These are phyloP conservation scores for Lochmaea crataegi DNA, from an alignment of 2,888 invertebrate genomes.

Conservation along the genomic window DNA sequence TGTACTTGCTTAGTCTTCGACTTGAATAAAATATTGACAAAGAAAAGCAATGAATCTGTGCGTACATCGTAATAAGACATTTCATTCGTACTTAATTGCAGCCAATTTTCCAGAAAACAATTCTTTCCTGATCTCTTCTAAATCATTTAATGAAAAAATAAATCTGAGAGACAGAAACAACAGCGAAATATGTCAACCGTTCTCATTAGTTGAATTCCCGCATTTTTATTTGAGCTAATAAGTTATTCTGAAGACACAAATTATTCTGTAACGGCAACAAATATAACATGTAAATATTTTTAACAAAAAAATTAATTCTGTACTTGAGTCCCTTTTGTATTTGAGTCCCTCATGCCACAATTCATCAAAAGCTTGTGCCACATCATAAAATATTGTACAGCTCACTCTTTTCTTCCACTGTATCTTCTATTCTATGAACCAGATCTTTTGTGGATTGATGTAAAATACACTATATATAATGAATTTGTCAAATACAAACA, in stretches of 20 bases:
- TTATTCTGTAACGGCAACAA: too few species aligned
- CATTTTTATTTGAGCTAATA: not conserved
- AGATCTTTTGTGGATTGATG: too few species aligned
- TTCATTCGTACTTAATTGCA: conserved; percentile 23
- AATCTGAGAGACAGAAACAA: not conserved
- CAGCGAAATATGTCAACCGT: not conserved
- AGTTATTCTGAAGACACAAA: not conserved
- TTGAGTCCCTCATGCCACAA: too few species aligned
- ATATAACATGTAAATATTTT: too few species aligned
- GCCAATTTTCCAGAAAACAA: conserved; percentile 26
- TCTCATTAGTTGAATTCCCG: not conserved
- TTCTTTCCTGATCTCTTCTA: not conserved
- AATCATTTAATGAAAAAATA: not conserved
- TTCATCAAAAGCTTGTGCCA: too few species aligned
- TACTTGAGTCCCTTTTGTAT: too few species aligned
- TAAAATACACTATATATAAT: too few species aligned
- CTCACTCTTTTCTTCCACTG: too few species aligned
- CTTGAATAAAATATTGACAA: conserved; percentile 4
- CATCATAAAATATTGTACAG: too few species aligned
- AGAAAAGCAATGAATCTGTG: conserved; percentile 7
- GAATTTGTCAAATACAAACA: too few species aligned
- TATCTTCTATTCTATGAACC: too few species aligned
- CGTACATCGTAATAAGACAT: conserved; percentile 9
- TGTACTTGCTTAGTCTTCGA: conserved; percentile 2
- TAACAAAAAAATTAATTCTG: too few species aligned